Base-by-base conservation (phyloP, 2,888 invertebrate genomes). In the Argyresthia albistria region DNA sequence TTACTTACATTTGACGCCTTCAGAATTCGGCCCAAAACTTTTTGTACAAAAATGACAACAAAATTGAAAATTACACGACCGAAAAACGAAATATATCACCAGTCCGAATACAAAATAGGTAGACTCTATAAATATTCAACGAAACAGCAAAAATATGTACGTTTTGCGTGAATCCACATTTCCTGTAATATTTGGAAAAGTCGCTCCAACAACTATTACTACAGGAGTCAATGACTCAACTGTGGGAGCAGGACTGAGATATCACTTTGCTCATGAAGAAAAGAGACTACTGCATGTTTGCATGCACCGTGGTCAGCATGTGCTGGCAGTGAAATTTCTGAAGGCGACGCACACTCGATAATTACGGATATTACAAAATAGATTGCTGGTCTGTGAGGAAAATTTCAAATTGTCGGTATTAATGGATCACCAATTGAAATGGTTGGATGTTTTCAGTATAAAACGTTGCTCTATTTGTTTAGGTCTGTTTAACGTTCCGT, bases 221-320 rank as follows among this genome's bases (percentile, higher is more conserved):
- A 10, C 35, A 43, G 12, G 25, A 37, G 46, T 50, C 53, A 53
- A 50, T 53, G 53, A 53, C 50, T 50, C 42, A 8, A 15, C 16
- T 16, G 15, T 14, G 11, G 8, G 45, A 50, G 36, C 25, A 46
- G 46, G 37, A 46, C 11, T 8, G 10, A 14, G 11, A 15, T 50
- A 39, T n/a, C 55, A 56, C 61, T 57, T 57, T 53, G 55, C 47
- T 53, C 57, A 55, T 50, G 51, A 25, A 60, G 49, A 63, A 70
- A 55, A 56, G 67, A 63, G 73, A 68, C 56, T 6, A 42, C n/a
- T 43, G 52, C 59, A 64, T 64, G 60, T 69, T 66, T 69, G 62
- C 67, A 58, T 62, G 65, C 65, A 54, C 58, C 57, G 63, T 64
- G 62, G 65, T 66, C 60, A 65, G 16, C 14, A 8, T 43, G 50